Evolutionary conservation across 2,797 vertebrate genomes (phyloP), one percentile per base, ranked within the genome.

Genomic region (Alcedo quadribrachys): DNA sequence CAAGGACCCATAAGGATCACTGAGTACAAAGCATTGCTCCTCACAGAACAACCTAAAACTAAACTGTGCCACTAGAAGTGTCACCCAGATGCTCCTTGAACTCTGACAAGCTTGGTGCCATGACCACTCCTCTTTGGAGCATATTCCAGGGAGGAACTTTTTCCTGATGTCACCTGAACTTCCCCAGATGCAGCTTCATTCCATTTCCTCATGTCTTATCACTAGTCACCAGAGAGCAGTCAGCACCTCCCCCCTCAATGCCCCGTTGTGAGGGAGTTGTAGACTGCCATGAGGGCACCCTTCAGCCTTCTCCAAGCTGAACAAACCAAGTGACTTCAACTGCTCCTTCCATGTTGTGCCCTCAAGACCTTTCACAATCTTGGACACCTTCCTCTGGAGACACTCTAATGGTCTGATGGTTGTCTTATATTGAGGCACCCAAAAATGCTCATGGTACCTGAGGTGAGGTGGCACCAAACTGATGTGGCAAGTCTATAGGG

Each of bases 271-370:
- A 87, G 54, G 77, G 35, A 33, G 24, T 1, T 35, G 16, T 7
- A 7, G 50, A 6, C n/a, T 14, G 22, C 1, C 2, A 12, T 12
- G 32, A n/a, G 7, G 12, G 6, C n/a, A 57, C 12, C 27, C 30
- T 18, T 62, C 60, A 62, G 27, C 27, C 60, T 62, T 62, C 60
- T 62, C 25, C 18, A 13, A 42, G 60, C 8, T 40, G 37, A 62
- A 42, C 18, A 42, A 62, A 62, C 37, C 37, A 62, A 62, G 60
- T 30, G 60, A 28, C 37, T 18, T 30, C 12, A 62, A 12, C 27
- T 18, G 20, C 60, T 42, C 27, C 60, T 37, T 24, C 9, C 12
- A 19, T 40, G 25, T 27, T 12, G 12, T 62, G 60, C 37, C 37
- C 60, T 30, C 25, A 17, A 66, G n/a, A 46, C 43, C 11, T 33